Conservation (phyloP, 1,140 invertebrate species). For the Formica selysi region DNA sequence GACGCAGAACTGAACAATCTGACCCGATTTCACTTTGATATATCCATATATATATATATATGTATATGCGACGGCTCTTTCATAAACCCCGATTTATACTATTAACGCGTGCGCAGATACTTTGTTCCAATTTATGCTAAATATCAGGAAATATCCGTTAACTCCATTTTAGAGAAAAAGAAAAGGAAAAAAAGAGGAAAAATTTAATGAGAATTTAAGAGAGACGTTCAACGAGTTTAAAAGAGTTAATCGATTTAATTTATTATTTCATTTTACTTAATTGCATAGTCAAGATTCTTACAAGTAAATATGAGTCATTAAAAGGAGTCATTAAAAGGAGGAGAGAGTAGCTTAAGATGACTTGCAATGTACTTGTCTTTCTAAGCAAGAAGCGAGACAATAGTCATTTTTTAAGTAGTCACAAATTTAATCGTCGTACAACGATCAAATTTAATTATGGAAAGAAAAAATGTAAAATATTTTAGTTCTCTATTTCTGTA, state of each 20-base stretch:
- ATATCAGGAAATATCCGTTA: background rate
- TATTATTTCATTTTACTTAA: conserved; percentile 49
- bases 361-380: conserved; percentile 20
- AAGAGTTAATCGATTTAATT: conserved; percentile 44
- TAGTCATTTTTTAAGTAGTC: background rate
- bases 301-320: conserved; percentile 17
- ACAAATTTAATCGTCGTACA: background rate
- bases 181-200: no score
- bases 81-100: conserved; percentile 16
- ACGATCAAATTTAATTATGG: background rate
- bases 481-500: background rate
- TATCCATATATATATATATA: background rate
- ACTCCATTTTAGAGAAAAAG: background rate
- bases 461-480: background rate
- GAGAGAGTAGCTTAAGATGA: conserved; percentile 17
- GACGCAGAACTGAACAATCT: conserved; percentile 37
- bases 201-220: no score
- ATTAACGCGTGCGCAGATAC: background rate
- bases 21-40: conserved; percentile 60
- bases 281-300: conserved; percentile 19
- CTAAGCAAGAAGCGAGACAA: background rate
- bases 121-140: background rate
- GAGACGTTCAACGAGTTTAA: conserved; percentile 14
- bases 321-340: conserved; percentile 37
- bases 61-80: conserved; percentile 27